These are phyloP conservation scores for Mythimna impura DNA, from an alignment of 2,888 invertebrate genomes.

Conservation along the genomic window DNA sequence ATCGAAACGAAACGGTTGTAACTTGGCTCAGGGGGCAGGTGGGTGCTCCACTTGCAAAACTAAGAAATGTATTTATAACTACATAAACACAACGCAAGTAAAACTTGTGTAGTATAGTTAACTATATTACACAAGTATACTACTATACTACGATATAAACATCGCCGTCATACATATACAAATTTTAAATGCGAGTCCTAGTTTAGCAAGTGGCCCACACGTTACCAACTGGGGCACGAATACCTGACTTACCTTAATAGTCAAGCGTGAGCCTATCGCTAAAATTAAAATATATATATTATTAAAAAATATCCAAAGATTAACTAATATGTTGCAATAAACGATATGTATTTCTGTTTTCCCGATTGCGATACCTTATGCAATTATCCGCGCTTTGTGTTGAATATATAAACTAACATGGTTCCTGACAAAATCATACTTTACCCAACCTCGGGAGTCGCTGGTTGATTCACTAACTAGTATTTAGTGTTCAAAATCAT, in stretches of 20 bases:
- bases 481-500: background rate
- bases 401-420: background rate
- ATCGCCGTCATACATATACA: no score
- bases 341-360: background rate
- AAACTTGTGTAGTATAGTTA: no score
- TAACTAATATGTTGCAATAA: conserved; percentile 3
- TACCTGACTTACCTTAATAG: background rate
- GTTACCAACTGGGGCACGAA: no score
- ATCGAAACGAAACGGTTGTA: no score
- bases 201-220: no score
- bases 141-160: no score
- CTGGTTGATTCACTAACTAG: background rate
- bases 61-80: no score
- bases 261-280: background rate
- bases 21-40: no score
- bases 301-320: background rate
- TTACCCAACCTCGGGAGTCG: background rate
- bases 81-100: no score
- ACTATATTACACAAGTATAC: no score
- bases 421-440: background rate
- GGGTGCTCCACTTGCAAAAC: no score
- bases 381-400: background rate
- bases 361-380: background rate
- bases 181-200: no score
- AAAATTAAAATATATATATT: background rate